phyloP scores from a whole-genome alignment of 2,113 vertebrate species.

The Cryptomyrus ogoouensis region DNA sequence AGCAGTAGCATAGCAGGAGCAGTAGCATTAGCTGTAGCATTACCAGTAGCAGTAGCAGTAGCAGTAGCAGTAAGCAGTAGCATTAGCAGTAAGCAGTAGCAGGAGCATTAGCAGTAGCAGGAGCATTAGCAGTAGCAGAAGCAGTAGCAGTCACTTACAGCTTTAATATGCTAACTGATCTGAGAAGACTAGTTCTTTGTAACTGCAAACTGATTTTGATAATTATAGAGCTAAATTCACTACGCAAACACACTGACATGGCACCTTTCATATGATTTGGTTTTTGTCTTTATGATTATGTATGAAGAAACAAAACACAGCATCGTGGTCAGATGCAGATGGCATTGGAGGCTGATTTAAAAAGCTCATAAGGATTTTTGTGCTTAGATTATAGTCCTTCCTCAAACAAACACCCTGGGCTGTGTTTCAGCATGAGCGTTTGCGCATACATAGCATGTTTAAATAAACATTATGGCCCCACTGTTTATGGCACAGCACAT shows the following conservation, averaged over 20 bases:
- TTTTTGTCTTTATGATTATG: constrained; percentile 21
- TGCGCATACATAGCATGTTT: constrained; percentile 26
- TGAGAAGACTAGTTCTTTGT: not conserved
- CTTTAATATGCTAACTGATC: not conserved
- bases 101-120: too few species aligned
- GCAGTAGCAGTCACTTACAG: not conserved
- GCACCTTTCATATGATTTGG: constrained; percentile 17
- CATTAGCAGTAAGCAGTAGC: too few species aligned
- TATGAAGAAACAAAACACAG: constrained; percentile 11
- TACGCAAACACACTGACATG: not conserved
- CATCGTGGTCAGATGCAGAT: constrained; percentile 17
- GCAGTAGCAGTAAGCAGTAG: too few species aligned
- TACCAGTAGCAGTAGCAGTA: too few species aligned
- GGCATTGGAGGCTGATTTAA: constrained; percentile 25
- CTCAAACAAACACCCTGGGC: not conserved
- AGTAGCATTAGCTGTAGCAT: too few species aligned
- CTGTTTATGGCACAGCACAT: constrained; percentile 28
- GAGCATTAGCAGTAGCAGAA: too few species aligned
- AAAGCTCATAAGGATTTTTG: constrained; percentile 27
- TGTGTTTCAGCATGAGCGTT: constrained; percentile 20
- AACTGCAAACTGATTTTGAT: not conserved
- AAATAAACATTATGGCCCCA: constrained; percentile 28
- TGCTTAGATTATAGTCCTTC: constrained; percentile 20
- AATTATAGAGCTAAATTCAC: not conserved
- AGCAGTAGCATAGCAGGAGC: too few species aligned